Base-by-base conservation (phyloP, 2,888 invertebrate species). In the Netelia fuscicornis region DNA sequence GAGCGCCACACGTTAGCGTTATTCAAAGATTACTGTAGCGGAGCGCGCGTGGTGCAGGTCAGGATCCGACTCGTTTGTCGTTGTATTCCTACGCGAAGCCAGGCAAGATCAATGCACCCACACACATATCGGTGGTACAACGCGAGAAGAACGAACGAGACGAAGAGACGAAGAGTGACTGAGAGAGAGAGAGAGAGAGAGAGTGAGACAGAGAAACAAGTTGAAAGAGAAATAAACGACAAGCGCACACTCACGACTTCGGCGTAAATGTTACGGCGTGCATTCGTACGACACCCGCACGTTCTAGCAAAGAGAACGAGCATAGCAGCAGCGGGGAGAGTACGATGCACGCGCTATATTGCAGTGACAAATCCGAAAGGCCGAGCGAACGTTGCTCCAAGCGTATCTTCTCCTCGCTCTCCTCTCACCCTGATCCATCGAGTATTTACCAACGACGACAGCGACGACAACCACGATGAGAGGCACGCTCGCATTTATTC, bases 1-100 rank as follows among this genome's bases (percentile, higher is more conserved):
- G 30, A 13, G 58, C n/a, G 58, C 17, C 17, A 20, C 37, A n/a
- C 80, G 62, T 60, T 68, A 82, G 82, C 70, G 81, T 71, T 82
- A 85, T 85, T 83, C 83, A 71, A 77, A 83, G 83, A 85, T 79
- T 80, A 83, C 76, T 68, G 78, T 64, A 65, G 72, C 72, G 70
- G 64, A 56, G 56, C 77, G 74, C 83, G 83, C 82, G 84, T 90
- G 86, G 87, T 88, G 90, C 90, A 90, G 90, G 90, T 90, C 90
- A 90, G 90, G 88, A 88, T 85, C 84, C 88, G 85, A 72, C 78
- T 78, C 85, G 85, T 79, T 77, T 81, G 70, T 78, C 67, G 74
- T 75, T 81, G 54, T 81, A 70, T 76, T 64, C 54, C 54, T 60
- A 30, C 75, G 68, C 64, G 30, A 77, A 65, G 70, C 44, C 71